Evolutionary conservation across 2,113 vertebrate genomes (phyloP).

Genomic region (Andinoacara biseriatus): DNA sequence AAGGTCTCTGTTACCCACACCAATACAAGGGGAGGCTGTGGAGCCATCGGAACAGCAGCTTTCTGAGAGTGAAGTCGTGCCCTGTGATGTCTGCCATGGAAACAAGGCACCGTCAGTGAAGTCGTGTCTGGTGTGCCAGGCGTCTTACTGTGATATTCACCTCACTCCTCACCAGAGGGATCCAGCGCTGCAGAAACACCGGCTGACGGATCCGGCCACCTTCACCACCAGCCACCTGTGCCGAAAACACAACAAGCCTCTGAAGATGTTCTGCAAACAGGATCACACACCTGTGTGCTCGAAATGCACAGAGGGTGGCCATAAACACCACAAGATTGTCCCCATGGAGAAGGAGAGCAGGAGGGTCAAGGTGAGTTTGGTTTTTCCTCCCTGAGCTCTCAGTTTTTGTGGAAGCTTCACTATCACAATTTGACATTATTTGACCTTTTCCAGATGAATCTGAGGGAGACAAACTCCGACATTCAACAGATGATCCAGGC

Average conservation of each 20-base stretch:
- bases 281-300: slow-evolving; percentile 87
- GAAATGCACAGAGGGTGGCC: slow-evolving; percentile 86
- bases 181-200: slow-evolving; percentile 83
- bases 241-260: slow-evolving; percentile 81
- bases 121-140: slow-evolving; percentile 67
- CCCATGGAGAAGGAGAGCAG: slow-evolving; percentile 85
- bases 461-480: slow-evolving; percentile 29
- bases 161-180: slow-evolving; percentile 86
- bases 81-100: slow-evolving; percentile 82
- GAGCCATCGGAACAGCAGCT: neutral
- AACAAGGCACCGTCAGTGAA: neutral
- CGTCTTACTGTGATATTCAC: slow-evolving; percentile 80
- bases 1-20: slow-evolving; percentile 1
- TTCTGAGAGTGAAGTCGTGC: slow-evolving; percentile 71
- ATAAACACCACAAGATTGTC: slow-evolving; percentile 84
- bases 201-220: slow-evolving; percentile 85
- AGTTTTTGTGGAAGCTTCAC: neutral
- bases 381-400: neutral
- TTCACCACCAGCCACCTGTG: slow-evolving; percentile 82
- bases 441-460: slow-evolving; percentile 20
- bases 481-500: slow-evolving; percentile 56
- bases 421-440: accelerated
- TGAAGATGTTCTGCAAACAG: slow-evolving; percentile 87
- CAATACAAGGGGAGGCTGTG: neutral
- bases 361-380: slow-evolving; percentile 81